Base-by-base conservation (phyloP, 2,797 vertebrate species). In the Margarornis squamiger region DNA sequence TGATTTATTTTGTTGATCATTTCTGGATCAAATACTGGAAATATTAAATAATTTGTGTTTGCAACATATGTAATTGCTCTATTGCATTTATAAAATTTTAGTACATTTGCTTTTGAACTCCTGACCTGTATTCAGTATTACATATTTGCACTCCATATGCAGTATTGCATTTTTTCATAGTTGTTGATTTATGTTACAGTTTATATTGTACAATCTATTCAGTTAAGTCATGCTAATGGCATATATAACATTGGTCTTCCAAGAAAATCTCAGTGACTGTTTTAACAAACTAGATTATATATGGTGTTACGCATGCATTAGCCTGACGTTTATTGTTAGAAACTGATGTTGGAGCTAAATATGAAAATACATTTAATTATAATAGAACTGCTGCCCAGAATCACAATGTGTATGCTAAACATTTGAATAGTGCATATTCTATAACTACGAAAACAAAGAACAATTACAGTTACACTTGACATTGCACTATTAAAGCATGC, bases 81-180 rank as follows among this genome's bases (percentile, higher is more conserved):
- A 21, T 61, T 82, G 27, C 22, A 65, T 81, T 78, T 92, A 75
- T 81, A 86, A 68, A 68, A 80, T 65, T 49, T 74, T 68, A 46
- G 65, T 95, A 15, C 12, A 72, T 88, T 90, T 91, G 17, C 29
- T 91, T 93, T 88, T 91, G 82, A 92, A 93, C 82, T 93, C 23
- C n/a, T 92, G 82, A 86, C 80, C 74, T 86, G 17, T 83, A 49
- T 77, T 62, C 41, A 63, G 32, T 82, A 39, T 73, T 70, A 54
- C 26, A 6, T 92, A 63, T 80, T 94, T 93, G 27, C 58, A 68
- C 27, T 77, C 65, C 46, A 24, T 88, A 77, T 51, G 88, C 58
- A 75, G 54, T 80, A 59, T 32, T 92, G 30, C 11, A 61, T 77
- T 93, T 91, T 91, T 85, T 54, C 36, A 15, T 85, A 46, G 41